Evolutionary conservation across 2,113 vertebrate species (phyloP).

Genomic region (Pelmatolapia mariae): DNA sequence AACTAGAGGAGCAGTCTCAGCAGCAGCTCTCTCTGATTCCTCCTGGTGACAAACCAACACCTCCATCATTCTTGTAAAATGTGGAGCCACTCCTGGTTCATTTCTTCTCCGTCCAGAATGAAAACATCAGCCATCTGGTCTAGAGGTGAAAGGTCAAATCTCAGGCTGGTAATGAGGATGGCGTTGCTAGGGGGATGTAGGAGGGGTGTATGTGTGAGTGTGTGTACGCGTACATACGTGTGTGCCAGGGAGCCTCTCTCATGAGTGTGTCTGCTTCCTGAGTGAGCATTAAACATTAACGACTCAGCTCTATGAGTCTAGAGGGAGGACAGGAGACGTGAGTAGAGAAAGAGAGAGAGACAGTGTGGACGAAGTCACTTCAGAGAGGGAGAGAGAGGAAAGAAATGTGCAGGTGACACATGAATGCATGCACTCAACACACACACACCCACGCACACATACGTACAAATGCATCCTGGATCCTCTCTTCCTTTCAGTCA

Average conservation of each 20-base stretch:
- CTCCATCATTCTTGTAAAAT: slow-evolving; percentile 9
- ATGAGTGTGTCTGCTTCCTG: slow-evolving; percentile 62
- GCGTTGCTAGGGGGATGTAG: slow-evolving; percentile 62
- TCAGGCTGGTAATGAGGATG: slow-evolving; percentile 70
- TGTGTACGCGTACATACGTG: neutral
- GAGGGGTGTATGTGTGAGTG: slow-evolving; percentile 11
- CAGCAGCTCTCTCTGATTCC: neutral
- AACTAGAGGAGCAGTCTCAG: neutral
- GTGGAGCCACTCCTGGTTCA: slow-evolving; percentile 32
- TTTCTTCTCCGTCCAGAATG: slow-evolving; percentile 48
- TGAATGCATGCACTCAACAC: neutral
- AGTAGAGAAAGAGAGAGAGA: slow-evolving; percentile 21
- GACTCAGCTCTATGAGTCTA: slow-evolving; percentile 49
- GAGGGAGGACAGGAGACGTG: slow-evolving; percentile 22
- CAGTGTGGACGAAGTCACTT: neutral
- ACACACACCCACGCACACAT: neutral
- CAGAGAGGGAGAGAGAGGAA: neutral
- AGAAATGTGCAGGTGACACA: neutral
- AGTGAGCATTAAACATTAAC: slow-evolving; percentile 72
- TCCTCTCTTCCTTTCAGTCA: slow-evolving; percentile 12
- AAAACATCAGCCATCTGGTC: slow-evolving; percentile 72
- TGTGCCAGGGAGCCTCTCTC: neutral
- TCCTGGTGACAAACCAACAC: slow-evolving; percentile 8
- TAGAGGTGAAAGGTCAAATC: slow-evolving; percentile 65
- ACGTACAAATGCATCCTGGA: neutral